Percentiles rank a stretch among this genome's conserved stretches.
phyloP scores from a whole-genome alignment of 2,797 vertebrate genomes.

The Geotria australis region DNA sequence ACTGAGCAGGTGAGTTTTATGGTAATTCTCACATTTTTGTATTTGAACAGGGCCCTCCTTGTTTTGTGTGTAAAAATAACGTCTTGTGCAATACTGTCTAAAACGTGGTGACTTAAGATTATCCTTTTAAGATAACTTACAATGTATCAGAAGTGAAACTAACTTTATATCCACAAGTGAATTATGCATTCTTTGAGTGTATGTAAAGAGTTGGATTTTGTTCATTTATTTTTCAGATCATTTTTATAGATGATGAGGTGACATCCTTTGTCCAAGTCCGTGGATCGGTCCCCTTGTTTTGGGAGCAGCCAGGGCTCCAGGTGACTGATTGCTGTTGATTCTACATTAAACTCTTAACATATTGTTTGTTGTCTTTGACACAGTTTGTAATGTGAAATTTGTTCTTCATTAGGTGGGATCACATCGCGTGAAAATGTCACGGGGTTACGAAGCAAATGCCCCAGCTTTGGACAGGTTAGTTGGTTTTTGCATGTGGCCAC shows the following conservation, averaged over 20 bases:
- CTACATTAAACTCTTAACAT: neutral
- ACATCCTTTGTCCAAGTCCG: constrained; percentile 93
- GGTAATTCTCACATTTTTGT: too few species aligned
- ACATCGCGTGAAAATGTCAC: constrained; percentile 84
- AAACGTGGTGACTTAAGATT: too few species aligned
- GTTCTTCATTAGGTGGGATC: constrained; percentile 43
- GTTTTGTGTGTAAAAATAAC: too few species aligned
- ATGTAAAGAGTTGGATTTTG: neutral
- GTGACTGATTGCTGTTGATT: constrained; percentile 11
- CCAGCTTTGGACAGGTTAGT: constrained; percentile 87
- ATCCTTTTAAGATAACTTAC: too few species aligned
- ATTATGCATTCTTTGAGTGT: too few species aligned
- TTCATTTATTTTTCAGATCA: constrained; percentile 19
- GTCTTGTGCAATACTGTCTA: too few species aligned
- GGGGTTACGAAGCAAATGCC: constrained; percentile 86
- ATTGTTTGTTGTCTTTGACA: neutral
- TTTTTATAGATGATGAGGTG: constrained; percentile 69
- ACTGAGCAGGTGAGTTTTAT: constrained; percentile 47
- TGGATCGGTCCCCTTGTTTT: constrained; percentile 81
- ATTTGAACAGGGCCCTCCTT: too few species aligned
- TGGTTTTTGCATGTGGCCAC: neutral
- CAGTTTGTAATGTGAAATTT: constrained; percentile 1
- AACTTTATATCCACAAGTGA: too few species aligned
- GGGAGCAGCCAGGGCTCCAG: constrained; percentile 94
- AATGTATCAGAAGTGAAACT: too few species aligned